Evolutionary conservation across 2,888 invertebrate genomes (phyloP).

Genomic region (Isoperla grammatica): DNA sequence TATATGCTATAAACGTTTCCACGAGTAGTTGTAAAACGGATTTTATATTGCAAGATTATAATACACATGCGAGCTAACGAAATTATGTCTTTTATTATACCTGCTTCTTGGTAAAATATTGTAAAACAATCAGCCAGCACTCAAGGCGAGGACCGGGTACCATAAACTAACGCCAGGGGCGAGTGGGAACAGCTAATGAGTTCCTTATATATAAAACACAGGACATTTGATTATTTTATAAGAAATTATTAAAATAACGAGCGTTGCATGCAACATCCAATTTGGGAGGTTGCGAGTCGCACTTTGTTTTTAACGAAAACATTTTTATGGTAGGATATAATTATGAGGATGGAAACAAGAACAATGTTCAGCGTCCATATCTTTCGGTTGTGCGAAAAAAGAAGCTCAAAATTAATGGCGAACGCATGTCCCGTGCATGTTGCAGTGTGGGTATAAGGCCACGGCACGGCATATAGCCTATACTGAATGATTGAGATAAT

Average conservation of each 20-base stretch:
- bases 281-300: conserved; percentile 7
- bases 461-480: no score
- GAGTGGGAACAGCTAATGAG: conserved; percentile 13
- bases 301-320: no score
- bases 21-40: no score
- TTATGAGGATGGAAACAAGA: no score
- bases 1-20: conserved; percentile 16
- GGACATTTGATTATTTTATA: conserved; percentile 15
- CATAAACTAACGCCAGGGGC: conserved; percentile 23
- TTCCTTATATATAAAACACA: conserved; percentile 12
- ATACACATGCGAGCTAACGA: conserved; percentile 15
- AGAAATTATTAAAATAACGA: conserved; percentile 15
- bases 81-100: conserved; percentile 18
- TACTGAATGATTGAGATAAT: no score
- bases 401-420: no score
- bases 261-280: conserved; percentile 6
- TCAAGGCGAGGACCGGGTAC: neutral
- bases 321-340: no score
- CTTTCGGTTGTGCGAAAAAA: no score
- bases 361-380: no score
- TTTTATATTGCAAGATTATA: conserved; percentile 9
- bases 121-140: conserved; percentile 24
- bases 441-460: no score
- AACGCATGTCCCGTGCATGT: no score
- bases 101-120: conserved; percentile 24